Evolutionary conservation across 2,113 vertebrate genomes (phyloP), one percentile per base, ranked within the genome.

Genomic region (Dipodomys spectabilis): DNA sequence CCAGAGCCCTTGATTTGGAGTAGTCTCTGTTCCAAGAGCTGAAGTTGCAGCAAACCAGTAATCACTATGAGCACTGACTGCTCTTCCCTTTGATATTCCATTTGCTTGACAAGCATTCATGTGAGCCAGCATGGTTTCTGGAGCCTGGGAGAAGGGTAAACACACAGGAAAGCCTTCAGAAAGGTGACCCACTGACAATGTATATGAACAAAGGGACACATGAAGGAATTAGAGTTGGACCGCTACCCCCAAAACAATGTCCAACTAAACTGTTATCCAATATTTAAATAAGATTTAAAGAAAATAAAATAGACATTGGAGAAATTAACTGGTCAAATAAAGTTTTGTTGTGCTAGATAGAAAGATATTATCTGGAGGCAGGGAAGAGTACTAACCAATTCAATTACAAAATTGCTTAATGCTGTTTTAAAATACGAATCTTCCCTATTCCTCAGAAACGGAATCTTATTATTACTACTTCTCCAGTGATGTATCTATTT

Each of bases 351-450:
- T 73, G 7, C 30, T 9, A 45, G 57, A 69, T 53, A 9, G 32
- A 88, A 45, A 20, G 68, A 30, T 2, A n/a, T 1, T 1, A 12
- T 57, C 8, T 80, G 44, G 27, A 78, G 32, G 81, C 49, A 92
- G 78, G 18, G 11, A 85, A 74, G 15, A 32, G 0, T 44, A 18
- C 20, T 65, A n/a, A 10, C 16, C 75, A 77, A 73, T 45, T 69
- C 60, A 94, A 93, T 77, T 72, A 72, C 7, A 77, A 71, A 44
- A 39, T 39, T 39, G 39, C 1, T 39, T 39, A 39, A 39, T 39
- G 39, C 39, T 86, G 18, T 67, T 74, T 64, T 39, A 86, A 91
- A 94, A 71, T 71, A 28, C 11, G 67, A 69, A 73, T 88, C 53
- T 28, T 86, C n/a, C n/a, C 18, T 67, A 45, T 68, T 78, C 45